Conservation (phyloP, 1,140 invertebrate species). For the Anastrepha obliqua region DNA sequence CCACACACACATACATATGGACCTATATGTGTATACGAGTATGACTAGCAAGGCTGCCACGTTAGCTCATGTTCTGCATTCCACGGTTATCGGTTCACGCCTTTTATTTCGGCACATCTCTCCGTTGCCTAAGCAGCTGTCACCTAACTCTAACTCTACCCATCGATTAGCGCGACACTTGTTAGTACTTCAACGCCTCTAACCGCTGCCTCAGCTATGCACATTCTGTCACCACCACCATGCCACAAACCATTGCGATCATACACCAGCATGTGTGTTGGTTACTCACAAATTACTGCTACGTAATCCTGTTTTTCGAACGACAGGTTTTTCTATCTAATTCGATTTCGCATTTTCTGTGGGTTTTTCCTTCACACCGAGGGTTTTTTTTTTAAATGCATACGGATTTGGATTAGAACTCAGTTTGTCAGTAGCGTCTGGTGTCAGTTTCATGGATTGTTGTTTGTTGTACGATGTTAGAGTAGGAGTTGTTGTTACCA, state of each 20-base stretch:
- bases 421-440: not conserved
- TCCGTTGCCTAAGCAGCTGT: not conserved
- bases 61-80: too few relatives aligned
- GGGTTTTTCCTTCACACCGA: slow-evolving; percentile 33
- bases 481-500: slow-evolving; percentile 18
- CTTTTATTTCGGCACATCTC: not conserved
- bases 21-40: too few relatives aligned
- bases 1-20: too few relatives aligned
- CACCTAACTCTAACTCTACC: not conserved
- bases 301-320: slow-evolving; percentile 27
- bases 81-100: not conserved
- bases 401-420: slow-evolving; percentile 50
- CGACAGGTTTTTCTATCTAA: slow-evolving; percentile 50
- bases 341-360: slow-evolving; percentile 29
- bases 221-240: not conserved
- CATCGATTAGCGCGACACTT: slow-evolving; percentile 67
- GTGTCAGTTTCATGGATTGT: not conserved
- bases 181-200: slow-evolving; percentile 71
- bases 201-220: not conserved
- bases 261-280: not conserved
- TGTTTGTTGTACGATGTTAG: not conserved
- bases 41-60: too few relatives aligned
- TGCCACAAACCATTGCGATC: not conserved
- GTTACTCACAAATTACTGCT: not conserved
- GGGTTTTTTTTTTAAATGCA: slow-evolving; percentile 49